Evolutionary conservation across 2,888 invertebrate species (phyloP).

Genomic region (Dioctria rufipes): DNA sequence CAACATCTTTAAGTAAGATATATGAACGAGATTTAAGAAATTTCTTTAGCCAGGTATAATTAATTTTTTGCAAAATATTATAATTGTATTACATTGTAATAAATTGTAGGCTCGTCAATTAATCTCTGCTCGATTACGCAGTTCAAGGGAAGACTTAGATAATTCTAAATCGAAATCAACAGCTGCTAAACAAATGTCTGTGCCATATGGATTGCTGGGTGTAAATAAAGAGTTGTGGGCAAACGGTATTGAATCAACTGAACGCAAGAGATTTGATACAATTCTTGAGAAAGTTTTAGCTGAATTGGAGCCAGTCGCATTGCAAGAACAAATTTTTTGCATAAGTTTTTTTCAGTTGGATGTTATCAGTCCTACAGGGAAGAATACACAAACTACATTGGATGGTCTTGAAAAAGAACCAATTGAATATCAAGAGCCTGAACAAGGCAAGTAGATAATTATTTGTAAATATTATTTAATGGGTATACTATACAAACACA

Average conservation of each 20-base stretch:
- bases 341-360: constrained; percentile 91
- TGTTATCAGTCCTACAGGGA: constrained; percentile 73
- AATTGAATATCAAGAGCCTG: constrained; percentile 4
- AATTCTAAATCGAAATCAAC: constrained; percentile 69
- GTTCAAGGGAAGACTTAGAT: constrained; percentile 70
- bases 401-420: constrained; percentile 69
- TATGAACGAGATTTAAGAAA: constrained; percentile 89
- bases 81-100: not conserved
- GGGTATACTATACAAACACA: too few relatives aligned
- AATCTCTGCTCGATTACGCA: constrained; percentile 68
- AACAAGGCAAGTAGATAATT: constrained; percentile 9
- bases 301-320: constrained; percentile 90
- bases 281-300: constrained; percentile 89
- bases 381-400: constrained; percentile 75
- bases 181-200: constrained; percentile 65
- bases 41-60: constrained; percentile 79
- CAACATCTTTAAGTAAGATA: constrained; percentile 85
- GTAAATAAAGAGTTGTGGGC: constrained; percentile 79
- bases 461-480: too few relatives aligned
- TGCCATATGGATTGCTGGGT: constrained; percentile 73
- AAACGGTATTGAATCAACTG: constrained; percentile 75
- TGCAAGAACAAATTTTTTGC: constrained; percentile 96
- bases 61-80: too few relatives aligned
- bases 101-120: constrained; percentile 66
- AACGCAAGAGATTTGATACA: constrained; percentile 76